These are phyloP conservation scores for Eumaeus atala DNA, from an alignment of 1,140 invertebrate species.

Conservation along the genomic window DNA sequence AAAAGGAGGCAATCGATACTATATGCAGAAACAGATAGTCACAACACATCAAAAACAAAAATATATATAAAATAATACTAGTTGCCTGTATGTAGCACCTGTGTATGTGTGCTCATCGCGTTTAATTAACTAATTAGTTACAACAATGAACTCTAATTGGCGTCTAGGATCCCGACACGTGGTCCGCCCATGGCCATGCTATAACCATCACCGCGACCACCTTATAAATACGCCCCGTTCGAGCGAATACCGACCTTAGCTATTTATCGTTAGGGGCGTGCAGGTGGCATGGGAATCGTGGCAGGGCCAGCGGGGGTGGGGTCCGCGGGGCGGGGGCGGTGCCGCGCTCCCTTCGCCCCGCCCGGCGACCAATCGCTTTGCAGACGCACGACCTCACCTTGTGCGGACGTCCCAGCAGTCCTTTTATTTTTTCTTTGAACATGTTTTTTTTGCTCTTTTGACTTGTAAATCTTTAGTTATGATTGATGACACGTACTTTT, in stretches of 20 bases:
- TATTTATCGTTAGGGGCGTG: conserved; percentile 29
- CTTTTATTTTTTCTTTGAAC: conserved; percentile 52
- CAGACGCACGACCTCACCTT: conserved; percentile 57
- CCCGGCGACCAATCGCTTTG: conserved; percentile 39
- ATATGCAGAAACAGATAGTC: too few relatives aligned
- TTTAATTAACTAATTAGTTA: conserved; percentile 54
- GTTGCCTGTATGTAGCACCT: not conserved
- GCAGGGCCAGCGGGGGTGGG: conserved; percentile 53
- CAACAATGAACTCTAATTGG: conserved; percentile 60
- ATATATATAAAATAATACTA: not conserved
- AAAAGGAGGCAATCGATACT: too few relatives aligned
- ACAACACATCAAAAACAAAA: too few relatives aligned
- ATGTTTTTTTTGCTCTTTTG: conserved; percentile 42
- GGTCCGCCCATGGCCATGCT: conserved; percentile 68
- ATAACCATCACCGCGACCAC: conserved; percentile 46
- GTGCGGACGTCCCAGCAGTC: conserved; percentile 56
- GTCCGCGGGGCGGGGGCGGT: conserved; percentile 46
- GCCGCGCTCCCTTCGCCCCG: conserved; percentile 56
- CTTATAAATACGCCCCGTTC: conserved; percentile 27
- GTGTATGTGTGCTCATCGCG: not conserved
- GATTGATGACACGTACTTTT: conserved; percentile 16
- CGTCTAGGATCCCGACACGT: conserved; percentile 52
- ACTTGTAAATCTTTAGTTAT: conserved; percentile 17
- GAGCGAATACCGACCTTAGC: conserved; percentile 37
- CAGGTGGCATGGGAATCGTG: conserved; percentile 37